These are phyloP conservation scores for Zoanthus sociatus DNA, from an alignment of 92 coral and sea anemone species.

Conservation along the genomic window DNA sequence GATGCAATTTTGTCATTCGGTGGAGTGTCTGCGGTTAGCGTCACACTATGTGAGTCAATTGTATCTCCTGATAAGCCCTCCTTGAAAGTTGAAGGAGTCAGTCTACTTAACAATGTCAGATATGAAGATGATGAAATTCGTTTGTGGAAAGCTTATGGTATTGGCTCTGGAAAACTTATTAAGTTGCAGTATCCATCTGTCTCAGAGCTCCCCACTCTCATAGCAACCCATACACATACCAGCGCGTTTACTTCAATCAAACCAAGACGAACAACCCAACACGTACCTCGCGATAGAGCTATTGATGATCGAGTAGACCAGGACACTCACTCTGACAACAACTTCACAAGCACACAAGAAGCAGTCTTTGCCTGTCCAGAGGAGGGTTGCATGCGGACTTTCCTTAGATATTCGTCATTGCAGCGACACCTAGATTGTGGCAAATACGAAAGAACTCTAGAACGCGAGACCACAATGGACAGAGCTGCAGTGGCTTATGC, in stretches of 20 bases:
- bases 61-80: too few species aligned
- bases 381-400: conserved; percentile 68
- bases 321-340: background rate
- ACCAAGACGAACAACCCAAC: conserved; percentile 13
- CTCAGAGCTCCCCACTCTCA: background rate
- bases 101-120: conserved; percentile 47
- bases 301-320: background rate
- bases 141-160: conserved; percentile 7
- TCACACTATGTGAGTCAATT: conserved; percentile 3
- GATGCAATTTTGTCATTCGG: conserved; percentile 72
- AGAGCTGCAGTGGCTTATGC: conserved; percentile 65
- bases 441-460: conserved; percentile 59
- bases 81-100: conserved; percentile 38
- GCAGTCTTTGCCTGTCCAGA: conserved; percentile 67
- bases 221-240: background rate
- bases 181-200: background rate
- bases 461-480: conserved; percentile 61
- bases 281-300: background rate
- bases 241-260: background rate
- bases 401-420: conserved; percentile 58
- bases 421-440: conserved; percentile 70
- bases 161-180: conserved; percentile 5
- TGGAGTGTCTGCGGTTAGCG: conserved; percentile 72
- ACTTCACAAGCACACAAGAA: conserved; percentile 15
- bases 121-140: background rate